These are phyloP conservation scores for Pectinophora gossypiella DNA, from an alignment of 1,140 invertebrate species.

Conservation along the genomic window DNA sequence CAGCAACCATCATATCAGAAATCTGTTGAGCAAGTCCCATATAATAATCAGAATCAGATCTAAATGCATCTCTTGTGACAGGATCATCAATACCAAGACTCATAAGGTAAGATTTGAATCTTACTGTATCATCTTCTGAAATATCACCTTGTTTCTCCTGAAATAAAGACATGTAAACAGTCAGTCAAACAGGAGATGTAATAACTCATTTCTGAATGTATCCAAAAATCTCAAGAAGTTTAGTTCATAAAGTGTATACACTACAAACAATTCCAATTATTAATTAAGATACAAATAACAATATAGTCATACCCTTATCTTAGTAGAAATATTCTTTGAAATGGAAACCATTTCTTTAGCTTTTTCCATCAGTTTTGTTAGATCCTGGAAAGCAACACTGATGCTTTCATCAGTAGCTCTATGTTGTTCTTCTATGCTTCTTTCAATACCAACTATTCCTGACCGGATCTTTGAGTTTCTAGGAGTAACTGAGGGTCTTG, in stretches of 20 bases:
- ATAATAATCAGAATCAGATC: conserved; percentile 91
- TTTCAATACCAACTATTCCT: conserved; percentile 97
- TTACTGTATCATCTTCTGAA: conserved; percentile 97
- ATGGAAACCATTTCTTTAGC: conserved; percentile 98
- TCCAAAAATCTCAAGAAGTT: no score
- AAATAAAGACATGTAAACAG: conserved; percentile 54
- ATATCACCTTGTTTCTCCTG: conserved; percentile 96
- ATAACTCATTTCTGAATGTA: no score
- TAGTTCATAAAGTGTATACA: no score
- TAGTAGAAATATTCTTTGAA: conserved; percentile 93
- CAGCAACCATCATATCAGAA: conserved; percentile 86
- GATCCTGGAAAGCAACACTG: conserved; percentile 94
- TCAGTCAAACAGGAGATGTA: no score
- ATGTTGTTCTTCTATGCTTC: conserved; percentile 92
- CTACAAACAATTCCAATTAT: no score
- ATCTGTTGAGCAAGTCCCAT: conserved; percentile 92
- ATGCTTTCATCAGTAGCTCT: conserved; percentile 95
- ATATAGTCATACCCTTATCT: conserved; percentile 94
- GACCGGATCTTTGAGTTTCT: conserved; percentile 83
- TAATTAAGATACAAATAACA: no score
- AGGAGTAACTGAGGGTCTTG: conserved; percentile 39
- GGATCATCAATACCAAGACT: conserved; percentile 98
- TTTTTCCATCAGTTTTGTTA: conserved; percentile 95
- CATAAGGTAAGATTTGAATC: conserved; percentile 96
- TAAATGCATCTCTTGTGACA: conserved; percentile 93